Base-by-base conservation (phyloP, 2,797 vertebrate species). In the Sebastolobus alascanus region DNA sequence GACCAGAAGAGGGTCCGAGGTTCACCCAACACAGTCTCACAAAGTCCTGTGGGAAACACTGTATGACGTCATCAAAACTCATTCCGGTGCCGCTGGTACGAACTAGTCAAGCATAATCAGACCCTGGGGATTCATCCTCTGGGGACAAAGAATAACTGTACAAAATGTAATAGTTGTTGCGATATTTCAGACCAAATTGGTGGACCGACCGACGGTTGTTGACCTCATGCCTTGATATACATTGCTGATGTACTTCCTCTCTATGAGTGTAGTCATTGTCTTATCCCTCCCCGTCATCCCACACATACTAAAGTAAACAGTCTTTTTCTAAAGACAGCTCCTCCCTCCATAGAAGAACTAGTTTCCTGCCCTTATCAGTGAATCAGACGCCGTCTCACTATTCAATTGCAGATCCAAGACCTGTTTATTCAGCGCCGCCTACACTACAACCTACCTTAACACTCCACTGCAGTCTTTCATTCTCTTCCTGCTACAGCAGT, bases 381-480 rank as follows among this genome's bases (percentile, higher is more conserved):
- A 87, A 83, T 40, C 86, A 89, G 77, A 83, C 61, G 18, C 73
- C 33, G 70, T 84, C 78, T 86, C 75, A 65, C 68, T 76, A 37
- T 84, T 37, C 37, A 79, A 37, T 67, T 74, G 38, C 63, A 69
- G 80, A 79, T 70, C 55, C 1, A 22, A 75, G 80, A 89, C 87
- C 73, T 85, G 80, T 59, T 88, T 85, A 89, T 84, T 33, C 86
- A 68, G 73, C 80, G 35, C 60, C 54, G 33, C 84, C 91, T 79
- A 89, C 88, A 73, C 65, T 11, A 27, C 80, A 87, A 79, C 85
- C 79, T 33, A 73, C 69, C 87, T 82, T 40, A 83, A 75, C 79
- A 67, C 73, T 69, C 58, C 38, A 8, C 60, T 73, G 60, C 56
- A 66, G 58, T 59, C 84, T 75, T 77, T 89, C 74, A 85, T 64